phyloP scores from a whole-genome alignment of 2,113 vertebrate genomes.

The Hydropotes inermis region DNA sequence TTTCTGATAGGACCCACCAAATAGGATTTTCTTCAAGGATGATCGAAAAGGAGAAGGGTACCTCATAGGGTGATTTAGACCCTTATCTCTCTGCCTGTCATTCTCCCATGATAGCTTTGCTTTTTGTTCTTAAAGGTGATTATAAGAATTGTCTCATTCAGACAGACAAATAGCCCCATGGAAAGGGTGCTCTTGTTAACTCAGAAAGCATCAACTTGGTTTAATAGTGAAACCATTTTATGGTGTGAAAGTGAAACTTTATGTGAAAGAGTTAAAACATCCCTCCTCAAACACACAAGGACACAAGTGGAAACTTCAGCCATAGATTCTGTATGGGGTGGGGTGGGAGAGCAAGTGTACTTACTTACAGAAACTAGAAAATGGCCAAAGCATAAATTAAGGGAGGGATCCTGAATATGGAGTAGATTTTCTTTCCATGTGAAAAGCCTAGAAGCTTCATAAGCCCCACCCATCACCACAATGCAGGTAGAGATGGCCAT shows the following conservation, averaged over 20 bases:
- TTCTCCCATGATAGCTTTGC: not conserved
- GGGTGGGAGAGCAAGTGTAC: accelerated
- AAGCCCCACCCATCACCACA: not conserved
- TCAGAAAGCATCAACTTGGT: not conserved
- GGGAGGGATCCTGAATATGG: not conserved
- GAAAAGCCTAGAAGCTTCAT: not conserved
- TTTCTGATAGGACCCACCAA: not conserved
- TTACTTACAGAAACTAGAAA: not conserved
- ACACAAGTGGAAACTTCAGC: not conserved
- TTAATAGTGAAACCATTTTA: not conserved
- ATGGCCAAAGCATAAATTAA: not conserved
- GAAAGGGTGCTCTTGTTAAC: not conserved
- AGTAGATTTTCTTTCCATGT: not conserved
- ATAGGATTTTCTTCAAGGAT: not conserved
- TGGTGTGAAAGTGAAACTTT: too few relatives aligned
- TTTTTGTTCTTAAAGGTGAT: not conserved
- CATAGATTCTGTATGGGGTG: accelerated
- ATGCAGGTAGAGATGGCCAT: not conserved
- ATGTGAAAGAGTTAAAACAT: not conserved
- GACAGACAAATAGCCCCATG: not conserved
- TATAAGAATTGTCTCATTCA: not conserved
- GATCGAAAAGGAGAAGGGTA: not conserved
- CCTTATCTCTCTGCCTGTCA: not conserved
- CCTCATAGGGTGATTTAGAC: not conserved
- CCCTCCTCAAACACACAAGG: not conserved